phyloP scores from a whole-genome alignment of 92 coral and sea anemone species.

The Actinernus sp. region DNA sequence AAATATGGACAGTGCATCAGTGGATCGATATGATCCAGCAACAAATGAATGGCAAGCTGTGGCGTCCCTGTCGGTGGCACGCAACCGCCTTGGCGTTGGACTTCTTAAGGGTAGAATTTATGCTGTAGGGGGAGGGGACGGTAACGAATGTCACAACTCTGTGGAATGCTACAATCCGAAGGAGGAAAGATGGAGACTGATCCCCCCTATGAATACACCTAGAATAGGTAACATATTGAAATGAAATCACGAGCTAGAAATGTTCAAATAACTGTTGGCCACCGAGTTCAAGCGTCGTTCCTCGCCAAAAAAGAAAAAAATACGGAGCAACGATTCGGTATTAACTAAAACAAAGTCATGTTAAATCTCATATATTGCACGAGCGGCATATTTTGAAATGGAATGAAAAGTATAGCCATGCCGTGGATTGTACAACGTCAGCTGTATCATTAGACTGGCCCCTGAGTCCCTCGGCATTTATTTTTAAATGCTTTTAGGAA shows the following conservation, averaged over 20 bases:
- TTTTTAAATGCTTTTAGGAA: too few relatives aligned
- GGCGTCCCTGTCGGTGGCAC: slow-evolving; percentile 76
- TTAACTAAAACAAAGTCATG: too few relatives aligned
- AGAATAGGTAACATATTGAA: slow-evolving; percentile 88
- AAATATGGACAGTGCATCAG: slow-evolving; percentile 79
- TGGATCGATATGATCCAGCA: slow-evolving; percentile 91
- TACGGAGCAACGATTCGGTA: too few relatives aligned
- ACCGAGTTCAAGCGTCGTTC: not conserved
- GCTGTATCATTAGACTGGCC: too few relatives aligned
- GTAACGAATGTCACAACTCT: slow-evolving; percentile 79
- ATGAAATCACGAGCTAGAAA: too few relatives aligned
- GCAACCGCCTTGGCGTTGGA: slow-evolving; percentile 95
- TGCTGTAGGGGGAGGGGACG: slow-evolving; percentile 98
- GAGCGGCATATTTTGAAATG: too few relatives aligned
- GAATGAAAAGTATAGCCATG: too few relatives aligned
- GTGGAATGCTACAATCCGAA: slow-evolving; percentile 93
- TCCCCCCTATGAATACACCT: slow-evolving; percentile 93
- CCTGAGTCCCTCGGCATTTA: too few relatives aligned
- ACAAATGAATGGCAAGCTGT: slow-evolving; percentile 83
- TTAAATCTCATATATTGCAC: too few relatives aligned
- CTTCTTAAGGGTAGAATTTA: slow-evolving; percentile 81
- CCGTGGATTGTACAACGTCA: too few relatives aligned
- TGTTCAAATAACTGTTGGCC: too few relatives aligned
- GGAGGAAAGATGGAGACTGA: slow-evolving; percentile 86
- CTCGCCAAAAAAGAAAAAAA: too few relatives aligned